Percentiles rank a stretch among this genome's conserved stretches.
Evolutionary conservation across 2,797 vertebrate genomes (phyloP).

Genomic region (Dryobates pubescens): DNA sequence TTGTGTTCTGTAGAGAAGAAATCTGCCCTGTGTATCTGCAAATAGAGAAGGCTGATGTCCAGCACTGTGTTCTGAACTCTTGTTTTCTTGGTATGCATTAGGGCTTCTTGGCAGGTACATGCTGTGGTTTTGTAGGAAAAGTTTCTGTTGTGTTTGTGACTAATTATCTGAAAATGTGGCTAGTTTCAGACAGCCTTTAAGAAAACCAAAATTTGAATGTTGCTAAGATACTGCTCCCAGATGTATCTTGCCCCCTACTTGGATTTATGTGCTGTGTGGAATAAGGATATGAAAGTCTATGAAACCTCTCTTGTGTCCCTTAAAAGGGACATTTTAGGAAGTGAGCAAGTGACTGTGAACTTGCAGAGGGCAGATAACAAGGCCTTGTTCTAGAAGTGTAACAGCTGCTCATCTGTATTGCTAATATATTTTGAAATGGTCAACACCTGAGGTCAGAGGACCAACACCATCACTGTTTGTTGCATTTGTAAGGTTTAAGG

Average conservation of each 20-base stretch:
- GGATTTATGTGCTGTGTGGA: background rate
- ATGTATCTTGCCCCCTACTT: background rate
- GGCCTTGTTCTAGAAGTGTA: background rate
- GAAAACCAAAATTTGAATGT: background rate
- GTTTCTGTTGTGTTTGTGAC: background rate
- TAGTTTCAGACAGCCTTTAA: background rate
- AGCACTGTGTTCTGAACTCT: background rate
- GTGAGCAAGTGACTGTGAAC: background rate
- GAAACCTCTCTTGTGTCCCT: background rate
- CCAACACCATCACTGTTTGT: fast-evolving
- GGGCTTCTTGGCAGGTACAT: background rate
- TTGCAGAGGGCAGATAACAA: background rate
- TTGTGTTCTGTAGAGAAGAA: background rate
- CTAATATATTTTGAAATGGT: background rate
- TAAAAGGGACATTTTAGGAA: background rate
- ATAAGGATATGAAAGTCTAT: background rate
- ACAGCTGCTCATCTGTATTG: background rate
- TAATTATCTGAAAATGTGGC: background rate
- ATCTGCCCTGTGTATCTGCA: background rate
- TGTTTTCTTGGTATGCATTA: background rate
- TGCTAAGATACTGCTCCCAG: background rate
- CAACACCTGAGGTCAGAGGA: background rate
- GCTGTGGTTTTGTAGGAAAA: background rate
- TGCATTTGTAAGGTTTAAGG: background rate
- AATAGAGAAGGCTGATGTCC: background rate